A percentile compares a stretch with the other conserved stretches of the same genome.
Conservation (phyloP, 2,113 vertebrate species). For the Rhabdomys dilectus region DNA sequence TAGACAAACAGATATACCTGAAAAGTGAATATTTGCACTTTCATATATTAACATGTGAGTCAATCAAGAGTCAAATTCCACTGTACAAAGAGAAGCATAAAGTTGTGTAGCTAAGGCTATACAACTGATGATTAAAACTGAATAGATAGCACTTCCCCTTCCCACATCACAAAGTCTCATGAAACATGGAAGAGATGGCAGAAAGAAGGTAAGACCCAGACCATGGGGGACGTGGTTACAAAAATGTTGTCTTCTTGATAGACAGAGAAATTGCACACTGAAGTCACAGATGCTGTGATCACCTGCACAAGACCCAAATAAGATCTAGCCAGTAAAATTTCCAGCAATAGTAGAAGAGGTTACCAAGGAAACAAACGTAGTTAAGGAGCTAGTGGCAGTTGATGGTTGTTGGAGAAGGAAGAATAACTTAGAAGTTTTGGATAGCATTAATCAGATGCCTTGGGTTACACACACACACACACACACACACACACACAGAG, state of each 20-base stretch:
- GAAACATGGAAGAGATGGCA: background rate
- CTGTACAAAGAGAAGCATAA: background rate
- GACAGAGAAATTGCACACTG: background rate
- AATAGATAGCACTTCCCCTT: background rate
- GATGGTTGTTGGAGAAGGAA: too few relatives aligned
- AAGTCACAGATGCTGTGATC: background rate
- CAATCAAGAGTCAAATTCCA: background rate
- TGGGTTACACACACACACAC: too few relatives aligned
- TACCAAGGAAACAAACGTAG: background rate
- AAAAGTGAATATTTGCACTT: background rate
- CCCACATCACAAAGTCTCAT: background rate
- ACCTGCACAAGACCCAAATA: background rate
- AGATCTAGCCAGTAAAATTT: background rate
- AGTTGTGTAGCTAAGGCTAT: background rate
- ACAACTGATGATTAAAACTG: background rate
- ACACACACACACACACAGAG: too few relatives aligned
- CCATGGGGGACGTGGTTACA: accelerated
- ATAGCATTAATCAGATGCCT: background rate
- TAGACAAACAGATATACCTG: background rate
- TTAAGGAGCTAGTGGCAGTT: background rate
- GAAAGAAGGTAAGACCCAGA: background rate
- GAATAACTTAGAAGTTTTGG: background rate
- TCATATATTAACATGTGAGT: background rate
- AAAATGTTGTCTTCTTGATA: background rate
- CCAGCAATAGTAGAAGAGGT: background rate